Percentiles rank a stretch among this genome's conserved stretches.
phyloP scores from a whole-genome alignment of 2,113 vertebrate genomes.

The Chamaea fasciata region DNA sequence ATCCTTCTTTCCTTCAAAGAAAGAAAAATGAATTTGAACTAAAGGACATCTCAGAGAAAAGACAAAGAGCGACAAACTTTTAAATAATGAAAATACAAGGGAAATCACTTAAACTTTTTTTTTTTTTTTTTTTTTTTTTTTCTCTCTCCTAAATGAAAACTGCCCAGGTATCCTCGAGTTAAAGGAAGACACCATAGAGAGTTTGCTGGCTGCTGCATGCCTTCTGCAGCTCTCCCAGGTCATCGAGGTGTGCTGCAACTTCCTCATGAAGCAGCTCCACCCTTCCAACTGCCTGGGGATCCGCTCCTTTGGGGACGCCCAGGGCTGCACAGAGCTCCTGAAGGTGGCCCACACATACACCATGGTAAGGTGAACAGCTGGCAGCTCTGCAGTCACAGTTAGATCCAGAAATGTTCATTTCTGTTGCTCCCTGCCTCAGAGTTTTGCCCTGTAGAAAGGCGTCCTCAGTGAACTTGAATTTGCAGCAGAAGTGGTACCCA shows the following conservation, averaged over 20 bases:
- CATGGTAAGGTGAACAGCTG: constrained; percentile 77
- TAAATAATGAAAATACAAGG: neutral
- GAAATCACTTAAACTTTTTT: neutral
- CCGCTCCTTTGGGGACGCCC: constrained; percentile 92
- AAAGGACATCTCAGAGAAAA: neutral
- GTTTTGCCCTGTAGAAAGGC: neutral
- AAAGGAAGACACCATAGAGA: constrained; percentile 96
- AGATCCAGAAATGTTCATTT: neutral
- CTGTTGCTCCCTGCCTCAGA: accelerated
- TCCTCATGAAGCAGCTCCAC: constrained; percentile 96
- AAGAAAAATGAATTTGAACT: neutral
- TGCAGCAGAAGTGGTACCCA: accelerated
- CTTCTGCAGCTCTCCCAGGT: constrained; percentile 94
- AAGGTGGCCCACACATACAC: constrained; percentile 94
- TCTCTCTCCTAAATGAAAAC: neutral
- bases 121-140: neutral
- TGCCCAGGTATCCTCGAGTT: constrained; percentile 87
- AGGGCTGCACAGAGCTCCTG: constrained; percentile 89
- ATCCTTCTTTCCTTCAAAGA: neutral
- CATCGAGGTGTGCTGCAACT: constrained; percentile 94
- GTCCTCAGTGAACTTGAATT: neutral
- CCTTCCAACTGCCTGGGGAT: constrained; percentile 97
- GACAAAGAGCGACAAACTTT: accelerated
- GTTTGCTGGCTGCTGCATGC: constrained; percentile 90
- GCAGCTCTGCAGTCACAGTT: neutral